Evolutionary conservation across 2,888 invertebrate species (phyloP).

Genomic region (Eueremaeus valkanovi): DNA sequence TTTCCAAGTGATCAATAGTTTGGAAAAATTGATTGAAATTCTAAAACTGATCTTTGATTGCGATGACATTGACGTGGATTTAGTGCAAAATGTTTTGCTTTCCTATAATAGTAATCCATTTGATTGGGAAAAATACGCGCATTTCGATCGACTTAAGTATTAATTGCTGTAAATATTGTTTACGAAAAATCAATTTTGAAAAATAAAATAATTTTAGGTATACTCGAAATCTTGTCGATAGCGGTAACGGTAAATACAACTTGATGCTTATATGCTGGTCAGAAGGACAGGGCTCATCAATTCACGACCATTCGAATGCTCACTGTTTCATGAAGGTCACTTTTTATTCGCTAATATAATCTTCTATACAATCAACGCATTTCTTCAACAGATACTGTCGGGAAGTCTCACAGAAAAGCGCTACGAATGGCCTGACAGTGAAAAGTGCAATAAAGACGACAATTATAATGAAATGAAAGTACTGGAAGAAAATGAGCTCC

Average conservation of each 20-base stretch:
- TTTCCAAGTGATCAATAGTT: too few relatives aligned
- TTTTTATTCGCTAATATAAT: not conserved
- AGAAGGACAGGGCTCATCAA: constrained; percentile 86
- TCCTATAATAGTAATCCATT: constrained; percentile 78
- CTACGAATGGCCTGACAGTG: constrained; percentile 69
- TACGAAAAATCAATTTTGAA: not conserved
- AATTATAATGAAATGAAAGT: constrained; percentile 59
- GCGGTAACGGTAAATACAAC: constrained; percentile 95
- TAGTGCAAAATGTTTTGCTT: constrained; percentile 73
- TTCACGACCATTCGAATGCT: constrained; percentile 92
- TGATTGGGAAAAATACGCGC: constrained; percentile 92
- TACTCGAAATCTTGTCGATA: constrained; percentile 90
- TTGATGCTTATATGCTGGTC: constrained; percentile 98
- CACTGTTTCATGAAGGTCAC: constrained; percentile 91
- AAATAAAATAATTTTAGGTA: constrained; percentile 61
- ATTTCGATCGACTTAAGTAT: constrained; percentile 80
- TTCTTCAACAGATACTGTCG: constrained; percentile 60
- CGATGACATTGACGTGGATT: constrained; percentile 82
- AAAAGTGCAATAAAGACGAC: constrained; percentile 60
- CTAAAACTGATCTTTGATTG: constrained; percentile 71
- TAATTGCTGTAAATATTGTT: not conserved
- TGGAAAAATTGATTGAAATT: constrained; percentile 56
- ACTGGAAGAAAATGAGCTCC: constrained; percentile 63
- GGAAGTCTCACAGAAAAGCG: constrained; percentile 77
- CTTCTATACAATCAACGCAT: not conserved